Evolutionary conservation across 2,797 vertebrate genomes (phyloP).

Genomic region (Leontopithecus rosalia): DNA sequence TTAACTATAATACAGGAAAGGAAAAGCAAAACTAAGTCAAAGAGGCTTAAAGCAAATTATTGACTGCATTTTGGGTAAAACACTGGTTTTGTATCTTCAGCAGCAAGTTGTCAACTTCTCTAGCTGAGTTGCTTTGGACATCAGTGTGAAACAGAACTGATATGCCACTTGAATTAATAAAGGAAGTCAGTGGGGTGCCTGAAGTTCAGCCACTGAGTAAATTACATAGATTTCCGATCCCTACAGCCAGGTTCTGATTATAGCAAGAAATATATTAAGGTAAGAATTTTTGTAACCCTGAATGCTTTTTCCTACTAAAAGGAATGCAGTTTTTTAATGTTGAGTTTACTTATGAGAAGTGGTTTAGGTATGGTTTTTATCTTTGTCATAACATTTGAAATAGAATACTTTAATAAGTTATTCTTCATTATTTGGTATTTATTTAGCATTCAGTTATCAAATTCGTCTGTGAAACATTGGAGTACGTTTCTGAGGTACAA

Average conservation of each 20-base stretch:
- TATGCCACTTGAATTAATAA: conserved; percentile 82
- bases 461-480: not conserved
- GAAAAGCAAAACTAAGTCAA: not conserved
- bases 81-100: conserved; percentile 33
- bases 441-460: not conserved
- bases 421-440: not conserved
- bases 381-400: not conserved
- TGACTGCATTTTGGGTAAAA: conserved; percentile 2
- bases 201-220: conserved; percentile 70
- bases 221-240: conserved; percentile 69
- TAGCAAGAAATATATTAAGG: conserved; percentile 80
- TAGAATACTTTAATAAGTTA: not conserved
- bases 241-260: conserved; percentile 73
- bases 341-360: not conserved
- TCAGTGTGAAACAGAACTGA: conserved; percentile 53
- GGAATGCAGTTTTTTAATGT: not conserved
- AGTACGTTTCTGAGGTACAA: not conserved
- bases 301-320: not conserved
- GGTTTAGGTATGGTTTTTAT: not conserved
- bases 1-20: not conserved
- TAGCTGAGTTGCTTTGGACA: not conserved
- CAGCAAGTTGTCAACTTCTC: not conserved
- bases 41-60: not conserved
- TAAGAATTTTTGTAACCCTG: conserved; percentile 64
- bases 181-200: conserved; percentile 49